A percentile compares a stretch with the other conserved stretches of the same genome.
These are phyloP conservation scores for Argyresthia albistria DNA, from an alignment of 2,888 invertebrate species.

Conservation along the genomic window DNA sequence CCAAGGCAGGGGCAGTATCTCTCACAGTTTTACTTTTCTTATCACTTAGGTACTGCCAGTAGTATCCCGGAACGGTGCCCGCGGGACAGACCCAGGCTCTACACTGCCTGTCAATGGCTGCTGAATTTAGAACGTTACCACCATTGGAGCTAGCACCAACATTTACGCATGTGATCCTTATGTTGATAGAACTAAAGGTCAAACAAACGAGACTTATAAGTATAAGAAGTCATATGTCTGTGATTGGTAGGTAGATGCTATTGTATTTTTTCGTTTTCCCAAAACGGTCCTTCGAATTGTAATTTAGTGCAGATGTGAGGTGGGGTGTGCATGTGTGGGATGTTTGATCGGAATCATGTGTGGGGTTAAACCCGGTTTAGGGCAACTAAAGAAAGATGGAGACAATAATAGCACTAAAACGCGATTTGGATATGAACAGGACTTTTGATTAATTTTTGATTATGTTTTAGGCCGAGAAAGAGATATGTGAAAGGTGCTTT, in stretches of 20 bases:
- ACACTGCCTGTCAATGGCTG: conserved; percentile 71
- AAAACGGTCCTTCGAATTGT: conserved; percentile 64
- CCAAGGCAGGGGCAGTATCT: conserved; percentile 33
- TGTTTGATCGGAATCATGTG: not conserved
- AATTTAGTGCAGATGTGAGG: conserved; percentile 42
- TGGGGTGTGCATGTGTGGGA: not conserved
- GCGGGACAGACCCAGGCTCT: conserved; percentile 47
- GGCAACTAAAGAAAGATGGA: not conserved
- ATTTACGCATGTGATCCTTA: too few species aligned
- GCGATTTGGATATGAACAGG: too few species aligned
- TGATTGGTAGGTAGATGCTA: conserved; percentile 16
- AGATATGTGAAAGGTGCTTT: too few species aligned
- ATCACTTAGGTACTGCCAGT: conserved; percentile 33
- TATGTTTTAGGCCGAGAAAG: too few species aligned
- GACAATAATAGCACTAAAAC: too few species aligned
- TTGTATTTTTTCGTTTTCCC: conserved; percentile 66
- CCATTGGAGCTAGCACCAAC: conserved; percentile 11
- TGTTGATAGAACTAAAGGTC: too few species aligned
- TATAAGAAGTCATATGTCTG: too few species aligned
- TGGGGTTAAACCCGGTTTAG: not conserved
- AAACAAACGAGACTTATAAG: too few species aligned
- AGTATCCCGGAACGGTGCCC: conserved; percentile 45
- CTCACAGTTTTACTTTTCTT: conserved; percentile 42
- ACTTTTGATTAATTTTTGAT: too few species aligned
- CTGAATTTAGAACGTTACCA: conserved; percentile 64